These are phyloP conservation scores for Drosophila trapezifrons DNA, from an alignment of 1,140 invertebrate genomes.

Conservation along the genomic window DNA sequence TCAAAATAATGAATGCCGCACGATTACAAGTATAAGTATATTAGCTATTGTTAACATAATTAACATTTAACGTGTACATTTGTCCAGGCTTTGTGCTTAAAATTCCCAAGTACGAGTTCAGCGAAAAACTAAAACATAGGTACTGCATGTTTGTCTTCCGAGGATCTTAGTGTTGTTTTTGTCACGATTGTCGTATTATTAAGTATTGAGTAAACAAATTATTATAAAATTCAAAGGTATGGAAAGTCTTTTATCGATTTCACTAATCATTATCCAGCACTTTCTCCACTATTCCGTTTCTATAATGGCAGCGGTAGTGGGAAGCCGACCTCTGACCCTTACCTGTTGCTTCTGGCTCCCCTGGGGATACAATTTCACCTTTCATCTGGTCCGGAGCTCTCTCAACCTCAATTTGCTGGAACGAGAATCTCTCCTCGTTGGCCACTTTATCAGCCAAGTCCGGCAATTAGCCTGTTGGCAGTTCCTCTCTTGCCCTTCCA, in stretches of 20 bases:
- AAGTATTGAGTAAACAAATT: no score
- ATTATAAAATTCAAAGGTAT: no score
- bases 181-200: no score
- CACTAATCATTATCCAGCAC: neutral
- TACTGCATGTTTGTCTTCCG: no score
- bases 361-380: conserved; percentile 28
- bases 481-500: conserved; percentile 22
- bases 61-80: no score
- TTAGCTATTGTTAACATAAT: neutral
- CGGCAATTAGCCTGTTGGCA: conserved; percentile 41
- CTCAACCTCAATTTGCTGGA: conserved; percentile 4
- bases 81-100: neutral
- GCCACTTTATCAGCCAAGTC: conserved; percentile 28
- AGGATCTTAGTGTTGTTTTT: no score
- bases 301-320: no score
- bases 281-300: conserved; percentile 8
- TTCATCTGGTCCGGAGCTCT: conserved; percentile 25
- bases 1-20: neutral
- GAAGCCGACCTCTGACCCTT: conserved; percentile 7
- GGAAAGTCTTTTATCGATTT: neutral
- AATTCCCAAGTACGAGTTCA: neutral
- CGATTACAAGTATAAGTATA: neutral
- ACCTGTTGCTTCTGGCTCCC: conserved; percentile 22
- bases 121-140: no score
- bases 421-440: conserved; percentile 8